Percentiles rank a stretch among this genome's conserved stretches.
Evolutionary conservation across 2,797 vertebrate genomes (phyloP).

Genomic region (Margarornis squamiger): DNA sequence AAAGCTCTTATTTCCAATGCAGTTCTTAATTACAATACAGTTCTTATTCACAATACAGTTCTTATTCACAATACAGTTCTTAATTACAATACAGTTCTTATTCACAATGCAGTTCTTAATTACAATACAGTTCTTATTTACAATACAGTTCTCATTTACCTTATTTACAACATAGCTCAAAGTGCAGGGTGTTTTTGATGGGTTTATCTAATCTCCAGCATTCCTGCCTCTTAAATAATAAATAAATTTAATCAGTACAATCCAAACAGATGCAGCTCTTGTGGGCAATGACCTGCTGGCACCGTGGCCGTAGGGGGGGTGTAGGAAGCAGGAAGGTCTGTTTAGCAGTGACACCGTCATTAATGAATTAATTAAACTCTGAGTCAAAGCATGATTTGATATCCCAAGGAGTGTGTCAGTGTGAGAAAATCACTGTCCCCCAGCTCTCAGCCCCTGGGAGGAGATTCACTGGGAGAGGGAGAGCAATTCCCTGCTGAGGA

Average conservation of each 20-base stretch:
- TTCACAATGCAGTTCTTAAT: background rate
- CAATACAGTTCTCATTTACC: too few species aligned
- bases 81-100: too few species aligned
- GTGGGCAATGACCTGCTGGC: background rate
- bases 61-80: background rate
- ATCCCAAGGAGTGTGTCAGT: background rate
- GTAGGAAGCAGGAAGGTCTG: background rate
- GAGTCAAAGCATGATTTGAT: background rate
- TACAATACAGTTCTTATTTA: background rate
- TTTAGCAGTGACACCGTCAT: background rate
- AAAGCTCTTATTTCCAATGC: too few species aligned
- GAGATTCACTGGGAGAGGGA: too few species aligned
- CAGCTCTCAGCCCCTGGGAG: fast-evolving
- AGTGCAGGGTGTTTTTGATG: background rate
- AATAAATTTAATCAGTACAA: background rate
- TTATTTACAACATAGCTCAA: background rate
- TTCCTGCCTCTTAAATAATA: background rate
- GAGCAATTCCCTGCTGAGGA: too few species aligned
- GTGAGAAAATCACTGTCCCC: background rate
- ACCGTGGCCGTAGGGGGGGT: fast-evolving
- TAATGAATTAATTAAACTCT: background rate
- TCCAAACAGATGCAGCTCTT: background rate
- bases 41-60: background rate
- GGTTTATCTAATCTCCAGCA: background rate
- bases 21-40: too few species aligned